Evolutionary conservation across 2,888 invertebrate genomes (phyloP), one percentile per base, ranked within the genome.

Genomic region (Ectemnius lituratus): DNA sequence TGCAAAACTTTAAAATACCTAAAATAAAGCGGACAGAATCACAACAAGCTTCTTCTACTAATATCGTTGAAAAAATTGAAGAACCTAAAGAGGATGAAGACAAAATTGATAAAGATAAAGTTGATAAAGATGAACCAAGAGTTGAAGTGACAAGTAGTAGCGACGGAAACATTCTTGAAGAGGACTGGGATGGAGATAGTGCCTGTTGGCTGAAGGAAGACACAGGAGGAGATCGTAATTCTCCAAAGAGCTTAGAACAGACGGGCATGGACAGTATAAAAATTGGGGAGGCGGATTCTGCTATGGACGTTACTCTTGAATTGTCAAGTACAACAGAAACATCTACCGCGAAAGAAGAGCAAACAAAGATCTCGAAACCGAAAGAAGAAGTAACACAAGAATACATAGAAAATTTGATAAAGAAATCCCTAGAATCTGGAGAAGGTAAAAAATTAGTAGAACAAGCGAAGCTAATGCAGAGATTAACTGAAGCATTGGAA

Each of bases 1-100:
- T 92, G 16, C 92, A 93, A 72, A 92, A 90, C 23, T 93, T 93
- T 73, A 92, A 92, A 81, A 93, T 93, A 71, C 93, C 93, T 0
- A 93, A 93, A 84, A 89, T 91, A 58, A 91, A 91, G 70, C 90
- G 89, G n/a, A 83, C 86, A 2, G 89, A 87, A 11, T 79, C 85
- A 4, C 75, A 80, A 18, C 67, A 72, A 1, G 78, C 84, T 2
- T 76, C 66, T 0, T 67, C 46, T 14, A 65, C 73, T 5, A 79
- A 18, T 13, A 61, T 1, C 11, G 0, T 14, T 1, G 6, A 74
- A 73, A 0, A 67, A 61, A 0, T 58, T 46, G 14, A 63, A 62
- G 3, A 28, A 8, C 2, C 75, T 61, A 37, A 5, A 2, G 2
- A 11, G 0, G 0, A 73, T 67, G 18, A 23, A 0, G 13, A 45